phyloP scores from a whole-genome alignment of 2,113 vertebrate genomes.

The Semnornis frantzii region DNA sequence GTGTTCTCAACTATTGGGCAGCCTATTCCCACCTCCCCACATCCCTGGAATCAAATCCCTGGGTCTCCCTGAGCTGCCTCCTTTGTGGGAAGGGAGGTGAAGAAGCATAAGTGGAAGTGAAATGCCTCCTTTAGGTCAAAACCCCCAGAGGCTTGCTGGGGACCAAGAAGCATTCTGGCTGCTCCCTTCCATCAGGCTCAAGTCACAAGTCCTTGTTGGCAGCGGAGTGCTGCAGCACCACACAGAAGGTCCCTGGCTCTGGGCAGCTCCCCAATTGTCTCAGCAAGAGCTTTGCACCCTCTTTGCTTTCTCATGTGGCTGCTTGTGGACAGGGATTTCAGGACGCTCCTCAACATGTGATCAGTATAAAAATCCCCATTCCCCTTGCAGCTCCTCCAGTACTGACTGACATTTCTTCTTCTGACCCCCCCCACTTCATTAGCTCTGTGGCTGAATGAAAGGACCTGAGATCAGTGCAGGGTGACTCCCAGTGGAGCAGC shows the following conservation, averaged over 20 bases:
- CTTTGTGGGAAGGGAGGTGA: background rate
- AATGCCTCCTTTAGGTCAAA: background rate
- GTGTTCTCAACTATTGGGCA: too few relatives aligned
- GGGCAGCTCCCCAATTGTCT: background rate
- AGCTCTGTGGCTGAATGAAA: background rate
- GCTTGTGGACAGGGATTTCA: background rate
- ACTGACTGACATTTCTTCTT: background rate
- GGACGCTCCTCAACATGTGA: accelerated
- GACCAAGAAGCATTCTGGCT: background rate
- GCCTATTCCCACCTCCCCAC: background rate
- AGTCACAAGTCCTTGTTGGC: background rate
- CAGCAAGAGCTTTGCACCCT: background rate
- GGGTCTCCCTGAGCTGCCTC: background rate
- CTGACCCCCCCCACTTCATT: background rate
- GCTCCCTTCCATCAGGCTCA: background rate
- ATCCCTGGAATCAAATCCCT: background rate
- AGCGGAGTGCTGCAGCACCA: background rate
- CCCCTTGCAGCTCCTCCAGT: background rate
- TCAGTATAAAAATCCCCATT: background rate
- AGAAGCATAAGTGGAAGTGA: background rate
- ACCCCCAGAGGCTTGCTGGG: background rate
- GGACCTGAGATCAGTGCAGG: background rate
- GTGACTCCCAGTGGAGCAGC: background rate
- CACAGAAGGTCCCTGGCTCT: background rate
- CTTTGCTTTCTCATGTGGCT: background rate